phyloP scores from a whole-genome alignment of 2,113 vertebrate genomes.

The Coryphaenoides rupestris region DNA sequence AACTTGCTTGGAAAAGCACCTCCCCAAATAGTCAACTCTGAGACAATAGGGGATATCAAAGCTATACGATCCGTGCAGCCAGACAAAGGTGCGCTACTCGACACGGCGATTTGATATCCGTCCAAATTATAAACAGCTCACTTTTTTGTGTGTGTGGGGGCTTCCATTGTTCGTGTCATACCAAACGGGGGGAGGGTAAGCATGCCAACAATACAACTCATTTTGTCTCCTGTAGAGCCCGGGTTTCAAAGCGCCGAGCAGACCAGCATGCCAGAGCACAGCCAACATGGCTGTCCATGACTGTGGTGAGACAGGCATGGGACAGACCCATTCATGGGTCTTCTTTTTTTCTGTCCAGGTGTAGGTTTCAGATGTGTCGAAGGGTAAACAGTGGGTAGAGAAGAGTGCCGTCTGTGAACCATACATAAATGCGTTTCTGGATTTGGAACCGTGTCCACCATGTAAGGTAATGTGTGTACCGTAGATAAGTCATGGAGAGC shows the following conservation, averaged over 20 bases:
- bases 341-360: background rate
- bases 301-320: background rate
- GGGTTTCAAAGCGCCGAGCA: background rate
- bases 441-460: too few relatives aligned
- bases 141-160: too few relatives aligned
- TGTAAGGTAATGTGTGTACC: too few relatives aligned
- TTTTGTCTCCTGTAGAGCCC: background rate
- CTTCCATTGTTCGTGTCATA: slow-evolving; percentile 5
- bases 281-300: background rate
- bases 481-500: too few relatives aligned
- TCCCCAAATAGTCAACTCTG: background rate
- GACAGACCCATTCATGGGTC: too few relatives aligned
- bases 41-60: background rate
- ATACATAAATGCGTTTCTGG: too few relatives aligned
- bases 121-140: slow-evolving; percentile 7
- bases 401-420: too few relatives aligned
- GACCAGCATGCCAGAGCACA: background rate
- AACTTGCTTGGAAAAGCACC: background rate
- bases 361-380: background rate
- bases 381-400: too few relatives aligned
- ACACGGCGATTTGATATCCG: slow-evolving; percentile 13
- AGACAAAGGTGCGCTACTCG: background rate
- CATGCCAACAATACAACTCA: slow-evolving; percentile 9
- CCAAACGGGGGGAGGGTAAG: background rate
- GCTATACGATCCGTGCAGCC: slow-evolving; percentile 7